Percentiles rank a stretch among this genome's conserved stretches.
Conservation (phyloP, 2,888 invertebrate species). For the Bhutanitis thaidina region DNA sequence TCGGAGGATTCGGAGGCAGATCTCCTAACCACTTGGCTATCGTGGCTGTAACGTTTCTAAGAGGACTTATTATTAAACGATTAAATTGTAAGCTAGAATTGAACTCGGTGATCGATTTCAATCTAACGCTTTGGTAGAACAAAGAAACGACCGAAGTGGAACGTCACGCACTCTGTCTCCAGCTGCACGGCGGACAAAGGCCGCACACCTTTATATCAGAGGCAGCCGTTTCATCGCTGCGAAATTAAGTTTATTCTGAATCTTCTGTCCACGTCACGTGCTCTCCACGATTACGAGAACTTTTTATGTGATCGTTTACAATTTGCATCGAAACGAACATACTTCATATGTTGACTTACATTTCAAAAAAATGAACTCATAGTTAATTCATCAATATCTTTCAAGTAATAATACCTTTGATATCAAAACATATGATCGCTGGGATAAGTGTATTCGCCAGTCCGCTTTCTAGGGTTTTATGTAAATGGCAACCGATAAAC, state of each 20-base stretch:
- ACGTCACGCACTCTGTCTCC: conserved; percentile 23
- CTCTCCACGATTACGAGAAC: conserved; percentile 10
- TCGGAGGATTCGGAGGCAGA: too few species aligned
- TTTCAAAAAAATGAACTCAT: neutral
- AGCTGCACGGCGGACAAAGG: conserved; percentile 31
- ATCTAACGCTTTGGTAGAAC: conserved; percentile 13
- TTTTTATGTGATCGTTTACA: neutral
- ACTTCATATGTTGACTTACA: conserved; percentile 1
- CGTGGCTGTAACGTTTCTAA: too few species aligned
- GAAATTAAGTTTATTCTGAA: conserved; percentile 39
- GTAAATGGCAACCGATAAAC: conserved; percentile 73
- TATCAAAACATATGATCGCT: conserved; percentile 43
- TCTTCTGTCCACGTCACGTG: conserved; percentile 24
- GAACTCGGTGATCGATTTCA: neutral
- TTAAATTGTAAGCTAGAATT: neutral
- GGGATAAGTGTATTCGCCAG: conserved; percentile 55
- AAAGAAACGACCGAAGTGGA: conserved; percentile 17
- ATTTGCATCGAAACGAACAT: neutral
- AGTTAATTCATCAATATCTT: conserved; percentile 32
- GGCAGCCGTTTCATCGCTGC: conserved; percentile 20
- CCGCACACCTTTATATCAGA: conserved; percentile 31
- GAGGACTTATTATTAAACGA: too few species aligned
- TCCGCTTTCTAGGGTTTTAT: conserved; percentile 65
- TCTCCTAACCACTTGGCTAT: too few species aligned
- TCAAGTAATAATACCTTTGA: conserved; percentile 42